phyloP scores from a whole-genome alignment of 2,797 vertebrate genomes.

The Tokudaia muenninki region DNA sequence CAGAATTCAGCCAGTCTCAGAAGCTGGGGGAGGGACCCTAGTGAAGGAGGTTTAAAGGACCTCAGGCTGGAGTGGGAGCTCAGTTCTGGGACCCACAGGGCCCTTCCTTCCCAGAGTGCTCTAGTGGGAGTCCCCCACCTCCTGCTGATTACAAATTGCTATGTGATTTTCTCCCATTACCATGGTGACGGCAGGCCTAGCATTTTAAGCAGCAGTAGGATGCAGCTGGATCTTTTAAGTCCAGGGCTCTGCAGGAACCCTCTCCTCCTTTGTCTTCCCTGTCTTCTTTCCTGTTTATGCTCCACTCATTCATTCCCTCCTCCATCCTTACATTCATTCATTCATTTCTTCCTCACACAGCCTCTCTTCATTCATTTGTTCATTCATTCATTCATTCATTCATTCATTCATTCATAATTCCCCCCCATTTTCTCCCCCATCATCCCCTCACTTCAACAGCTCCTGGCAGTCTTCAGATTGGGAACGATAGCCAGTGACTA shows the following conservation, averaged over 20 bases:
- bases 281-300: neutral
- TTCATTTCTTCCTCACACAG: neutral
- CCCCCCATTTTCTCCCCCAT: too few relatives aligned
- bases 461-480: neutral
- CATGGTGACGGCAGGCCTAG: conserved; percentile 49
- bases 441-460: neutral
- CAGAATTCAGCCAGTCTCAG: accelerated
- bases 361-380: neutral
- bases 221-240: conserved; percentile 52
- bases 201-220: conserved; percentile 64
- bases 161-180: conserved; percentile 63
- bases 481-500: neutral
- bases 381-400: neutral
- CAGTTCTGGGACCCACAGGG: neutral
- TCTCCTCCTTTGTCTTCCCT: neutral
- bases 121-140: neutral
- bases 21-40: neutral
- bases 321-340: neutral
- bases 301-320: neutral
- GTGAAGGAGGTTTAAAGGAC: neutral
- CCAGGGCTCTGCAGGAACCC: neutral
- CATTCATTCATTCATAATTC: neutral
- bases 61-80: neutral
- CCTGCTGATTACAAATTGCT: conserved; percentile 68
- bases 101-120: conserved; percentile 32